A percentile compares a stretch with the other conserved stretches of the same genome.
Conservation (phyloP, 2,113 vertebrate species). For the Ondatra zibethicus region DNA sequence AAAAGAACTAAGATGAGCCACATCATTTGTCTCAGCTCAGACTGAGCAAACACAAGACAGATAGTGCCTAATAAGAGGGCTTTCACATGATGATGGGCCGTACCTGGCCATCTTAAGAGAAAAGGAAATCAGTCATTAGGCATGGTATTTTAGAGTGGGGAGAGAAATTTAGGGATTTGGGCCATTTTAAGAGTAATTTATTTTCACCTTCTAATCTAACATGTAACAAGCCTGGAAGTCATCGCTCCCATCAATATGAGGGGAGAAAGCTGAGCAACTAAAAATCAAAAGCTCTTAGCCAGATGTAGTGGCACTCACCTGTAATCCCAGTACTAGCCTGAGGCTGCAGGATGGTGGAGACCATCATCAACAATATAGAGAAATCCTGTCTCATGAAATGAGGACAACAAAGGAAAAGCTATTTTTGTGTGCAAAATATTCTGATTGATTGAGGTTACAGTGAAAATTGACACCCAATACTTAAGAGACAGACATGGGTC, state of each 20-base stretch:
- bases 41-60: conserved; percentile 36
- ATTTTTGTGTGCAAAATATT: neutral
- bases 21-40: neutral
- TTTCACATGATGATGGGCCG: conserved; percentile 25
- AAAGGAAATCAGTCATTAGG: neutral
- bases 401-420: neutral
- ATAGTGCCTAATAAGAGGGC: neutral
- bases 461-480: neutral
- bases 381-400: neutral
- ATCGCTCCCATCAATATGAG: neutral
- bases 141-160: neutral
- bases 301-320: neutral
- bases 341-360: neutral
- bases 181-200: neutral
- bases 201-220: neutral
- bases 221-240: conserved; percentile 16
- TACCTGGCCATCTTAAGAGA: neutral
- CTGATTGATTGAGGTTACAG: neutral
- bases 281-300: conserved; percentile 24
- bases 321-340: neutral
- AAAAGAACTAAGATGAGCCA: conserved; percentile 40
- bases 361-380: neutral
- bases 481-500: neutral
- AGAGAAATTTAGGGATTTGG: neutral
- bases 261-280: neutral